Percentiles rank a stretch among this genome's conserved stretches.
phyloP scores from a whole-genome alignment of 2,113 vertebrate genomes.

The Sclerurus mexicanus region DNA sequence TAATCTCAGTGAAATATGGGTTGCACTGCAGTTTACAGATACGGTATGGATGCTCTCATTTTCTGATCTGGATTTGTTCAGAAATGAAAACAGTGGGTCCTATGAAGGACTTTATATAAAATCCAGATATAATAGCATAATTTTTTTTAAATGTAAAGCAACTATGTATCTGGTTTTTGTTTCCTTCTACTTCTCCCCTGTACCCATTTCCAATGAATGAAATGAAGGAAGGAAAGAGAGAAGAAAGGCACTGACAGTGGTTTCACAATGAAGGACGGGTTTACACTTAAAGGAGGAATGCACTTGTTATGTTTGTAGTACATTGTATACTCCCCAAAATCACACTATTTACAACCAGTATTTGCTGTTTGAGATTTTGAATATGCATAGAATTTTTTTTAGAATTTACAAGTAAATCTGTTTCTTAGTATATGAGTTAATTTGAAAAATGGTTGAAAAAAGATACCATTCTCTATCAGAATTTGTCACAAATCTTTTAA shows the following conservation, averaged over 20 bases:
- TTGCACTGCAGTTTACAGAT: background rate
- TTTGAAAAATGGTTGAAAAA: background rate
- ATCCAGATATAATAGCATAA: background rate
- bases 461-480: background rate
- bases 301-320: background rate
- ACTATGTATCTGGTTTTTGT: accelerated
- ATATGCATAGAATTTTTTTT: background rate
- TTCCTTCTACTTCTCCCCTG: background rate
- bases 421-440: background rate
- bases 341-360: background rate
- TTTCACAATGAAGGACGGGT: background rate
- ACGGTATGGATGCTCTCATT: background rate
- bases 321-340: background rate
- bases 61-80: background rate
- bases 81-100: background rate
- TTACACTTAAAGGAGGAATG: background rate
- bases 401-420: background rate
- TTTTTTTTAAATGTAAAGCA: background rate
- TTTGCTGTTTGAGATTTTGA: background rate
- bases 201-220: background rate
- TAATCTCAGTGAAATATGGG: background rate
- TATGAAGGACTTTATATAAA: background rate
- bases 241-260: background rate
- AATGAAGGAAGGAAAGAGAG: background rate
- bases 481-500: background rate